Evolutionary conservation across 2,888 invertebrate genomes (phyloP).

Genomic region (Drosophila meridionalis): DNA sequence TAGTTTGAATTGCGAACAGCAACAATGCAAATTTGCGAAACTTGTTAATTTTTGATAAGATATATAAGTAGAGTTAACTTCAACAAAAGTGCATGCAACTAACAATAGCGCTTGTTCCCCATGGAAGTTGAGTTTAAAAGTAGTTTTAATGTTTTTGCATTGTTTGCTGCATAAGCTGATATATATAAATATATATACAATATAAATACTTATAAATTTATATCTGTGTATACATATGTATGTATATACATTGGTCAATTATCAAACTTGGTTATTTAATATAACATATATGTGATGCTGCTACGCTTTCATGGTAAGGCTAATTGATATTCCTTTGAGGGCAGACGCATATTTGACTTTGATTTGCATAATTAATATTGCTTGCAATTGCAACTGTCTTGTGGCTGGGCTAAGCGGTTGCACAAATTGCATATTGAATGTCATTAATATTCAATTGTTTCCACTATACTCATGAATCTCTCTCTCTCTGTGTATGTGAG

Average conservation of each 20-base stretch:
- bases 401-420: conserved; percentile 13
- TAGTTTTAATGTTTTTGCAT: not conserved
- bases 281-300: not conserved
- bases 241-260: not conserved
- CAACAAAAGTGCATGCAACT: conserved; percentile 44
- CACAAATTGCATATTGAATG: conserved; percentile 39
- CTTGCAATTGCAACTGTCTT: conserved; percentile 38
- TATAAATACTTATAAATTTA: not conserved
- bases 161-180: not conserved
- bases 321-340: conserved; percentile 35
- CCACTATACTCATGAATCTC: too few species aligned
- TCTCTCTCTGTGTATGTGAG: not conserved
- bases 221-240: not conserved
- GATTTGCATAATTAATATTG: conserved; percentile 51
- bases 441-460: conserved; percentile 50
- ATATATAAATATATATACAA: not conserved
- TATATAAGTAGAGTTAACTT: conserved; percentile 60
- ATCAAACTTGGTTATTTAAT: not conserved
- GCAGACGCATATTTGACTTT: conserved; percentile 35
- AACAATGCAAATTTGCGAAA: conserved; percentile 58
- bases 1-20: conserved; percentile 13
- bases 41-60: conserved; percentile 72
- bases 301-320: not conserved
- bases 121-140: not conserved
- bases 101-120: conserved; percentile 8